phyloP scores from a whole-genome alignment of 1,140 invertebrate species.

The Rhopalosiphum padi region DNA sequence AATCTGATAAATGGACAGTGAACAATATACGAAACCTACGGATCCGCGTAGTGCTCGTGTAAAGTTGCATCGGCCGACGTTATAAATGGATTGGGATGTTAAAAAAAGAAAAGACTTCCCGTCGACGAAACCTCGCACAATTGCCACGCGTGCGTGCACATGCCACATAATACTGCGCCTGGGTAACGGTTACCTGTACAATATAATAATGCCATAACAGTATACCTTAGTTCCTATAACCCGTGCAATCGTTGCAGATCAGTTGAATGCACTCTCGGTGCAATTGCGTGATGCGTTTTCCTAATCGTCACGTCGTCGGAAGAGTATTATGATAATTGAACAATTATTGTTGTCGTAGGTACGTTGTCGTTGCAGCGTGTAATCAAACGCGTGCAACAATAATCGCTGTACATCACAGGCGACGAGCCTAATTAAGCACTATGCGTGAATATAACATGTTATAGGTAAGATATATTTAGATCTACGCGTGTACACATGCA shows the following conservation, averaged over 20 bases:
- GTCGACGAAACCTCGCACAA: not conserved
- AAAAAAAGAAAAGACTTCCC: not conserved
- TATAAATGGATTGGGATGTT: not conserved
- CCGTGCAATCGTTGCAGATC: not conserved
- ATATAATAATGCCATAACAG: not conserved
- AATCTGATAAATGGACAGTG: not conserved
- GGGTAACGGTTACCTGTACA: not conserved
- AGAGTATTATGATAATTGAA: not conserved
- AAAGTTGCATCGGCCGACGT: not conserved
- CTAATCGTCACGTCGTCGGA: not conserved
- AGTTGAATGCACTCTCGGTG: not conserved
- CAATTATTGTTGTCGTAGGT: not conserved
- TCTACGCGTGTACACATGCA: not conserved
- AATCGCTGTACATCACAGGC: not conserved
- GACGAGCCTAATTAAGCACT: conserved; percentile 6
- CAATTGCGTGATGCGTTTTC: not conserved
- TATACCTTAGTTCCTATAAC: not conserved
- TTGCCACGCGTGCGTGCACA: not conserved
- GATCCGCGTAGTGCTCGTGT: not conserved
- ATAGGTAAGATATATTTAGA: not conserved
- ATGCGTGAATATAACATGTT: not conserved
- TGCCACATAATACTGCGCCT: not conserved
- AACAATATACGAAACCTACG: not conserved
- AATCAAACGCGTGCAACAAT: not conserved
- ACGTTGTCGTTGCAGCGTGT: not conserved